Conservation (phyloP, 2,888 invertebrate species). For the Calliphora vomitoria region DNA sequence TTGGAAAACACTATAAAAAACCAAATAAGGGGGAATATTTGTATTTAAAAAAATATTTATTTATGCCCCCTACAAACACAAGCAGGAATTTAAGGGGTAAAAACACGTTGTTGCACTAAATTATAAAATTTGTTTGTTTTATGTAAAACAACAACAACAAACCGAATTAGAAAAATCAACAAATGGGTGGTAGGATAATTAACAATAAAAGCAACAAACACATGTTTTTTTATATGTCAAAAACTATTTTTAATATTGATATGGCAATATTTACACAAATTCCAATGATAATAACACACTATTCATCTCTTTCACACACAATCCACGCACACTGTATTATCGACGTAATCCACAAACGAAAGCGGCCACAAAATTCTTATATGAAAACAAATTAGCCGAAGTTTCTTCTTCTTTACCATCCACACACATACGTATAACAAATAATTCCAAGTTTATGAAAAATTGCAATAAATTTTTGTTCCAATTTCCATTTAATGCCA, state of each 20-base stretch:
- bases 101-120: constrained; percentile 48
- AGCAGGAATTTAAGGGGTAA: constrained; percentile 11
- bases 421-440: constrained; percentile 62
- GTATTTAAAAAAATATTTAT: neutral
- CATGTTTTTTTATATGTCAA: constrained; percentile 31
- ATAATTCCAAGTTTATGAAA: constrained; percentile 72
- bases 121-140: constrained; percentile 36
- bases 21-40: constrained; percentile 5
- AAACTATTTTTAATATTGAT: neutral
- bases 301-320: constrained; percentile 11
- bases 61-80: constrained; percentile 40
- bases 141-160: neutral
- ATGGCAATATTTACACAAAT: constrained; percentile 24
- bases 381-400: constrained; percentile 56
- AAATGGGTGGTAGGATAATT: constrained; percentile 22
- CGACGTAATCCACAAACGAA: constrained; percentile 44
- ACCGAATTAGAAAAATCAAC: constrained; percentile 37
- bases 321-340: constrained; percentile 53
- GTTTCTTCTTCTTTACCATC: constrained; percentile 68
- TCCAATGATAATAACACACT: constrained; percentile 20
- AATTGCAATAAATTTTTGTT: constrained; percentile 68
- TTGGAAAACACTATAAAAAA: constrained; percentile 40
- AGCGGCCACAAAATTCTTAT: constrained; percentile 35
- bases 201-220: constrained; percentile 33
- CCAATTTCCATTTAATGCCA: constrained; percentile 77